Base-by-base conservation (phyloP, 2,113 vertebrate genomes). In the Ictidomys tridecemlineatus region DNA sequence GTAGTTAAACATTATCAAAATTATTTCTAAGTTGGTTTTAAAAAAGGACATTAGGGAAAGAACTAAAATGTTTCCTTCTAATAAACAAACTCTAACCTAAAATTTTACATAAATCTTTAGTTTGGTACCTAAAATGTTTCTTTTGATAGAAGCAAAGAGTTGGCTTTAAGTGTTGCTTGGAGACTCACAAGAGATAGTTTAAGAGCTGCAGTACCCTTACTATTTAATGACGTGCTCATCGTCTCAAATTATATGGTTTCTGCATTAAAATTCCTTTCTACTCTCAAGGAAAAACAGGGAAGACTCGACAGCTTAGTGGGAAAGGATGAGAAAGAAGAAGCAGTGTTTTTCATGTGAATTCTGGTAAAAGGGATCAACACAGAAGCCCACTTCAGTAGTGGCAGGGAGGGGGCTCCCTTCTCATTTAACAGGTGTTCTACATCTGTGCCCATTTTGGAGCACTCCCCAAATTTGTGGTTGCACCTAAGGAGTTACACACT, bases 11-110 rank as follows among this genome's bases (percentile, higher is more conserved):
- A 48, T 70, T 83, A 85, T 51, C 22, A 85, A 89, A 89, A 92
- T 84, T 11, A 78, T 67, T 96, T 91, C 93, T 91, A 53, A 87
- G 79, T 5, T 67, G n/a, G n/a, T 53, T 89, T 69, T 22, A 58
- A 73, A 83, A 56, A 74, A 86, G 76, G 65, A 65, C 13, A 80
- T 89, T 63, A 56, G 65, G 26, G 18, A 95, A 67, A 84, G 18
- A 84, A 95, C 22, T 53, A n/a, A 95, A 96, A 88, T 18, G 34
- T 51, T 69, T 95, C 72, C 39, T 95, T 88, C 39, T 34, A 91
- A 85, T 63, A 61, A 93, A 87, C 53, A 61, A 93, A 87, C 53
- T 76, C 8, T 63, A 65, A 65, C 69, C 42, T 26, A 26, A 48
- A 92, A 85, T 78, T 89, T 76, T 45, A 74, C 53, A 7, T 61